Evolutionary conservation across 2,113 vertebrate genomes (phyloP), one percentile per base, ranked within the genome.

Genomic region (Rhodinocichla rosea): DNA sequence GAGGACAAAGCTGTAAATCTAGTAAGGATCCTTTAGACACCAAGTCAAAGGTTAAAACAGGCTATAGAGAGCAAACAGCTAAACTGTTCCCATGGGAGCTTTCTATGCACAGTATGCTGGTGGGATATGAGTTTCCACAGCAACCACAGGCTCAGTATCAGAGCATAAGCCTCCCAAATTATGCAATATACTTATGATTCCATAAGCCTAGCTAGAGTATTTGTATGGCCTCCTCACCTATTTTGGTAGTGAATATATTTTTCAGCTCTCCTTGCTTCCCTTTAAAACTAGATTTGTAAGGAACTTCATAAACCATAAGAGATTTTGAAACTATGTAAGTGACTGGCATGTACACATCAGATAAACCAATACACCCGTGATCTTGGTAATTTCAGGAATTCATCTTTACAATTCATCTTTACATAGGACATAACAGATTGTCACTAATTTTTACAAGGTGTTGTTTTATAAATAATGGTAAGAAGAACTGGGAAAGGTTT

Each of bases 1-100:
- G 90, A 95, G 86, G 95, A 92, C 86, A 91, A 87, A 93, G 86
- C 15, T 87, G 80, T 96, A 95, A 97, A 95, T 93, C 86, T 83
- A 56, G 89, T 56, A 44, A 94, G 47, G 33, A 63, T 90, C 59
- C 52, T 81, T 87, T 68, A 87, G 76, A 78, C 24, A 15, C 60
- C 32, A 83, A 83, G 92, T 67, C 82, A 94, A 74, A 96, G 87
- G 92, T 97, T 97, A 94, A 95, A 90, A 56, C 16, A 74, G 75
- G 44, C 75, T 92, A 60, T 50, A 79, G 78, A 92, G 90, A 91
- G 70, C 55, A 96, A 95, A 90, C 47, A 63, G 50, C 67, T 77
- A 52, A 94, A 95, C 45, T 65, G 27, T 13, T 93, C 96, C 78
- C 75, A 13, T 70, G 87, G 67, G 93, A 95, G 67, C 2, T 92